Conservation (phyloP, 2,888 invertebrate species). For the Calliopum simillimum region DNA sequence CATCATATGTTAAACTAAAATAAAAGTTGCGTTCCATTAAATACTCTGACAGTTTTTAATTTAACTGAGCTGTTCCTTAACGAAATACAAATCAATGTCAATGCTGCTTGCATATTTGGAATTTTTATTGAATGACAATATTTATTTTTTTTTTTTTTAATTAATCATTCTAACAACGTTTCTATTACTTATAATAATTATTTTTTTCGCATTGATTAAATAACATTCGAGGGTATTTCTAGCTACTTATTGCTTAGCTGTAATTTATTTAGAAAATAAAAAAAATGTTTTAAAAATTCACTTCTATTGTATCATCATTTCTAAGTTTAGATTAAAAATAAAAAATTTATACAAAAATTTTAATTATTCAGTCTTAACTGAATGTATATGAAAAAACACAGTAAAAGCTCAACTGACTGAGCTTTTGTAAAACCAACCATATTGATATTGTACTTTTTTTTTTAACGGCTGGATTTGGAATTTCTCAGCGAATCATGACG, state of each 20-base stretch:
- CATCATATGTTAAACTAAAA: too few species aligned
- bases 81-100: conserved; percentile 17
- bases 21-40: too few species aligned
- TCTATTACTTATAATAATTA: not conserved
- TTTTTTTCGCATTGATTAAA: not conserved
- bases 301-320: conserved; percentile 14
- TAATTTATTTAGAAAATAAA: not conserved
- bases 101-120: conserved; percentile 9
- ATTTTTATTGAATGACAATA: conserved; percentile 2
- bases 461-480: conserved; percentile 4
- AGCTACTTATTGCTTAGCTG: not conserved
- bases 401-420: conserved; percentile 11
- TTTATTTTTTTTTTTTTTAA: not conserved
- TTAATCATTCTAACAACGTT: conserved; percentile 19
- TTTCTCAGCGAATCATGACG: not conserved
- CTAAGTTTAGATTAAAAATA: conserved; percentile 26
- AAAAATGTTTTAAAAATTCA: too few species aligned
- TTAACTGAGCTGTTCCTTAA: not conserved
- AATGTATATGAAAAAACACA: not conserved
- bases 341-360: conserved; percentile 6
- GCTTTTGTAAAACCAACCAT: not conserved
- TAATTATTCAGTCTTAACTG: conserved; percentile 8
- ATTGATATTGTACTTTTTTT: not conserved
- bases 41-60: not conserved
- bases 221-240: conserved; percentile 3